Evolutionary conservation across 30 jellyfish, hydroid and myxozoan genomes (phyloP), one percentile per base, ranked within the genome.

Genomic region (Cassiopea andromeda): DNA sequence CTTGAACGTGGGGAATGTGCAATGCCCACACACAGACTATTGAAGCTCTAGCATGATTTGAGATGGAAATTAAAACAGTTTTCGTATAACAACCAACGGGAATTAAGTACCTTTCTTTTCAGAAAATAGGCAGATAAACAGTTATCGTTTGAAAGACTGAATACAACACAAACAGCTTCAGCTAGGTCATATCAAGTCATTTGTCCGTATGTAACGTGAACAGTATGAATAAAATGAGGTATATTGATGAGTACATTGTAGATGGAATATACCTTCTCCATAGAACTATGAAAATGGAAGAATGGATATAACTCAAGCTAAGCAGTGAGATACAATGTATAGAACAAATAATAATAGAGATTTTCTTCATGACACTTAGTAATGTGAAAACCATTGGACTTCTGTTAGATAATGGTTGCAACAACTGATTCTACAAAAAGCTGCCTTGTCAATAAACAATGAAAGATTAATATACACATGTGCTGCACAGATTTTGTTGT

Each of bases 391-490:
- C 79, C 79, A 43, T 18, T 70, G 79, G n/a, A 6, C 79, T 9
- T 27, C n/a, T 70, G 79, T 70, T 70, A 0, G 50, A 70, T 50
- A 17, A 70, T 70, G 46, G 27, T 15, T 27, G 79, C 2, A 43
- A 70, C 79, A 70, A 10, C 38, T 17, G n/a, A 7, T 70, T 2
- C 54, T 70, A 43, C n/a, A 43, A 43, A 43, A 54, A 70, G 27
- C 10, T 18, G 49, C 79, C 1, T 70, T 70, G 79, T 70, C 15
- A 2, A 15, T 18, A 70, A 70, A 70, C 79, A 70, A 70, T 70
- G 79, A 12, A n/a, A 70, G 79, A 70, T 70, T 70, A 70, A 10
- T 17, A 54, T 18, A 19, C 49, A 27, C 86, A 77, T 77, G 86
- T 77, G 86, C 86, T 77, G 49, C 46, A 50, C 1, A 38, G 74